These are phyloP conservation scores for Heliconius congener DNA, from an alignment of 1,140 invertebrate species.

Conservation along the genomic window DNA sequence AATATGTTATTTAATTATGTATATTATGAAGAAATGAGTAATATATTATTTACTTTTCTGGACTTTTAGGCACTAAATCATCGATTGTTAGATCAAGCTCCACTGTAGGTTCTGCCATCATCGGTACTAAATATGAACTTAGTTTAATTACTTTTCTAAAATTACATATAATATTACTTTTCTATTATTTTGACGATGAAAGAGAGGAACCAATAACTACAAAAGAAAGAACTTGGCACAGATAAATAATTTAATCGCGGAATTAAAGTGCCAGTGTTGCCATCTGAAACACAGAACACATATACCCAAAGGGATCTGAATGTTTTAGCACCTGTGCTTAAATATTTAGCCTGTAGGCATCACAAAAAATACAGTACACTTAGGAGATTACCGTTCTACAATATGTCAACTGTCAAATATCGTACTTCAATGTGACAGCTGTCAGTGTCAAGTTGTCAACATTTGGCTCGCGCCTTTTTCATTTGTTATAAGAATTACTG, in stretches of 20 bases:
- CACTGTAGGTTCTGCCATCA: constrained; percentile 74
- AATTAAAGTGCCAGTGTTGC: not conserved
- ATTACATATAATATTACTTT: constrained; percentile 46
- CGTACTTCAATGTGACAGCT: no score
- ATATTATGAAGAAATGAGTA: constrained; percentile 31
- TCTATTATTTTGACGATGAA: constrained; percentile 60
- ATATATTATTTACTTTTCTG: constrained; percentile 64
- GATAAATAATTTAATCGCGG: not conserved
- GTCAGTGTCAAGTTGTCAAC: no score
- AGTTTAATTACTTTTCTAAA: constrained; percentile 37
- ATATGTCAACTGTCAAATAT: no score
- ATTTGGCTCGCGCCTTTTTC: no score
- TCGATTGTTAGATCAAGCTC: constrained; percentile 76
- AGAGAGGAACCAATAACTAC: constrained; percentile 49
- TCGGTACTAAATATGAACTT: constrained; percentile 15
- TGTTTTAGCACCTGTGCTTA: not conserved
- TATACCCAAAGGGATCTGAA: not conserved
- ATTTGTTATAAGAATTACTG: no score
- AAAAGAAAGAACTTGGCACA: constrained; percentile 61
- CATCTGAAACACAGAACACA: not conserved
- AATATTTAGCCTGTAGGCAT: no score
- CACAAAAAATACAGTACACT: no score
- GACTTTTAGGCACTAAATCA: constrained; percentile 77
- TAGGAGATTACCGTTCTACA: no score
- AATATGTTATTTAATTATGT: not conserved